Evolutionary conservation across 2,797 vertebrate genomes (phyloP), one percentile per base, ranked within the genome.

Genomic region (Pelodytes ibericus): DNA sequence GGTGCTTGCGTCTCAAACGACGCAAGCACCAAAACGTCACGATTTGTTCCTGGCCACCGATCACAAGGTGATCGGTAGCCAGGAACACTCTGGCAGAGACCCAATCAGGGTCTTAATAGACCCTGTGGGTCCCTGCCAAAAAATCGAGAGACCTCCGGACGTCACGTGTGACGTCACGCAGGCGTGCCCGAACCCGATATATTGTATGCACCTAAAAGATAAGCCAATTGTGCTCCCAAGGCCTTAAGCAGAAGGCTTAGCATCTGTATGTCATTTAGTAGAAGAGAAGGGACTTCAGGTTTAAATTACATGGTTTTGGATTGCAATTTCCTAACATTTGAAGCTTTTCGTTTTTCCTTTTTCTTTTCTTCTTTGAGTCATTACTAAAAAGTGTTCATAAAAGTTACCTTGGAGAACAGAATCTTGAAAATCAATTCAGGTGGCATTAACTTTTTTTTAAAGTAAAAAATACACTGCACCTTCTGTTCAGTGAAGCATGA

Each of bases 281-380:
- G 85, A 90, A 89, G 92, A 91, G 89, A 90, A 88, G 89, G 89
- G 91, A 91, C 87, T 90, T 91, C 90, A 92, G 92, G 91, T 93
- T 94, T 94, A 92, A 94, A 94, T 94, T 94, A 94, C 92, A 92
- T 89, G 90, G 91, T 93, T 92, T 92, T 93, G 91, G 87, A 90
- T 91, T 92, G 91, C 93, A 93, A 92, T 93, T 93, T 92, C 91
- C 93, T 91, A 93, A 92, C 90, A 90, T 90, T 92, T 89, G 87
- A 90, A 88, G 89, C 88, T 89, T 93, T 92, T 89, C 87, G 89
- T 82, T 84, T 88, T 90, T 90, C 90, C 88, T 90, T 88, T 89
- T 88, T 92, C 24, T 75, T 44, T 68, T 26, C 36, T 56, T 57
- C 20, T 44, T 58, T 71, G 84, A 92, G 89, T 87, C 88, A 89